A percentile compares a stretch with the other conserved stretches of the same genome.
Conservation (phyloP, 2,888 invertebrate species). For the Thecophora atra region DNA sequence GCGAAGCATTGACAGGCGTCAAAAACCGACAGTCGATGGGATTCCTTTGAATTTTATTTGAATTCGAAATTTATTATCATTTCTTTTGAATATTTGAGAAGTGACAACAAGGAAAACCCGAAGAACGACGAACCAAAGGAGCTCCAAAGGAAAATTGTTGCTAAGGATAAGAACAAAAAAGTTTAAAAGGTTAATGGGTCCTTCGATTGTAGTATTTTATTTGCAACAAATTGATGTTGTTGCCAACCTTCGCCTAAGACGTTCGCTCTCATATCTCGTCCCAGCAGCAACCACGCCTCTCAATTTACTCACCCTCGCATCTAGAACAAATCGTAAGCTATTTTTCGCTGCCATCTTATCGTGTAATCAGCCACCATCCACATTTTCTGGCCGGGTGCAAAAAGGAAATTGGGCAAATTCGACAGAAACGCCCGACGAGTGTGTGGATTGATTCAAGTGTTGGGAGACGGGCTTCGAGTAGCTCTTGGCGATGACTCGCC, state of each 20-base stretch:
- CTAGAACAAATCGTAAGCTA: conserved; percentile 41
- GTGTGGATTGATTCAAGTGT: conserved; percentile 13
- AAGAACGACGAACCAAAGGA: neutral
- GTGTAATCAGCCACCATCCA: conserved; percentile 40
- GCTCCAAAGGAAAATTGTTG: neutral
- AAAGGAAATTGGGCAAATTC: conserved; percentile 16
- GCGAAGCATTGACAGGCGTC: neutral
- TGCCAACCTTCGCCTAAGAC: too few relatives aligned
- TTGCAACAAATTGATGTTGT: conserved; percentile 11
- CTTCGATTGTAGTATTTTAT: neutral
- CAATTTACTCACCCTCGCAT: too few relatives aligned
- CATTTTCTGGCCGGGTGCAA: neutral
- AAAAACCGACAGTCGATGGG: conserved; percentile 25
- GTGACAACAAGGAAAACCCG: conserved; percentile 12
- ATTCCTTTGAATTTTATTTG: conserved; percentile 28
- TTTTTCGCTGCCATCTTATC: conserved; percentile 44
- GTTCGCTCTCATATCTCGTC: too few relatives aligned
- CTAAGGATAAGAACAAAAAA: conserved; percentile 5
- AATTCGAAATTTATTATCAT: conserved; percentile 17
- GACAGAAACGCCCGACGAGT: conserved; percentile 15
- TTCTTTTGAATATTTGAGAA: neutral
- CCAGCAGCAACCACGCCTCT: too few relatives aligned
- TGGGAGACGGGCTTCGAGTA: neutral
- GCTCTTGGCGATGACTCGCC: conserved; percentile 23
- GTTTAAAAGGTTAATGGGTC: neutral